Evolutionary conservation across 2,797 vertebrate genomes (phyloP).

Genomic region (Podargus strigoides): DNA sequence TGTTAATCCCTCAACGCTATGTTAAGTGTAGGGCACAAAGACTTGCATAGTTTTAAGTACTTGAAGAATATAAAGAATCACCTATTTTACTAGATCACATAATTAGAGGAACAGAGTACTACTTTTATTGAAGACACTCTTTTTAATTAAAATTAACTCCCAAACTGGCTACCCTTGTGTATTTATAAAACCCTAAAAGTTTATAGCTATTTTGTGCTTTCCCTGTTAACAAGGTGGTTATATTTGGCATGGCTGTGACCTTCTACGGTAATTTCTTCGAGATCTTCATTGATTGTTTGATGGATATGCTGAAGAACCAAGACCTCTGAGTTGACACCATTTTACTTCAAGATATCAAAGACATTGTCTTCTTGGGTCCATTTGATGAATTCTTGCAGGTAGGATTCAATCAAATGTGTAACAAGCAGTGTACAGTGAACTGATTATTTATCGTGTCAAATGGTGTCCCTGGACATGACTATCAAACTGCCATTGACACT

Average conservation of each 20-base stretch:
- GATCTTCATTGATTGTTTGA: background rate
- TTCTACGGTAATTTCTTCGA: background rate
- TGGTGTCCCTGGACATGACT: background rate
- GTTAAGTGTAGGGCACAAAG: background rate
- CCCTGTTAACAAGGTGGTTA: background rate
- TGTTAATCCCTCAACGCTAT: background rate
- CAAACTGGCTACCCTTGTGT: background rate
- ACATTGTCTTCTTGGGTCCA: background rate
- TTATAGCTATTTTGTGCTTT: background rate
- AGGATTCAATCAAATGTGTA: background rate
- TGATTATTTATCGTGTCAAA: constrained; percentile 38
- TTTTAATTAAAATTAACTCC: background rate
- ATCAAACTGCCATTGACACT: background rate
- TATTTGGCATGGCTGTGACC: background rate
- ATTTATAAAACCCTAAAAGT: background rate
- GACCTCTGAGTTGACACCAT: background rate
- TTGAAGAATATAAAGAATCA: background rate
- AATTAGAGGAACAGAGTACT: background rate
- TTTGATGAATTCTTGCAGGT: constrained; percentile 22
- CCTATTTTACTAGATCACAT: background rate
- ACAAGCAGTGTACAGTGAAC: background rate
- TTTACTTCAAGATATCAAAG: background rate
- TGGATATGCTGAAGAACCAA: background rate
- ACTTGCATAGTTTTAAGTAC: background rate
- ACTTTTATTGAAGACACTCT: background rate